Evolutionary conservation across 2,113 vertebrate genomes (phyloP).

Genomic region (Muntiacus reevesi): DNA sequence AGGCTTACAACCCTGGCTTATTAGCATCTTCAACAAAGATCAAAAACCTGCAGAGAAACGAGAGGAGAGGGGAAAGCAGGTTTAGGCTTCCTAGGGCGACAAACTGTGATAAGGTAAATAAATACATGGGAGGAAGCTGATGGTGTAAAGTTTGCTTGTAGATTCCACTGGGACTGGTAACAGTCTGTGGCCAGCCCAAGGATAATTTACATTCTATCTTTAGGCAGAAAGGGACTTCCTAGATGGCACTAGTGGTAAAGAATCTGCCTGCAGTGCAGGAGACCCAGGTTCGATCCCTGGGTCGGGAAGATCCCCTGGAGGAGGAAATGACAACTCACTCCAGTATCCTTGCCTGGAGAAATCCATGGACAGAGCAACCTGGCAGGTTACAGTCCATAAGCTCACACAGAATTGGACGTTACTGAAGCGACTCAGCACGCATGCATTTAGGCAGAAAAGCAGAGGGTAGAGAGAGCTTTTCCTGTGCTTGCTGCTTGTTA

Average conservation of each 20-base stretch:
- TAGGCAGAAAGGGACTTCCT: background rate
- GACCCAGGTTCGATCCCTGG: fast-evolving
- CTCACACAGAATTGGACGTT: background rate
- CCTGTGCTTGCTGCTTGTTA: background rate
- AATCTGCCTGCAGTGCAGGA: background rate
- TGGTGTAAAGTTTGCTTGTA: background rate
- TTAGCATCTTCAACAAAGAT: background rate
- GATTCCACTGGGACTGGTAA: background rate
- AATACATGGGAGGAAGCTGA: background rate
- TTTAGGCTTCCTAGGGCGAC: background rate
- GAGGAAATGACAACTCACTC: background rate
- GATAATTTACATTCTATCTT: background rate
- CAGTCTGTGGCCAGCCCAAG: background rate
- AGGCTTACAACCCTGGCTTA: background rate
- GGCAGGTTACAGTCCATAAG: background rate
- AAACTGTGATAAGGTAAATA: background rate
- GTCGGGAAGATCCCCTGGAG: background rate
- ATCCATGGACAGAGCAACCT: background rate
- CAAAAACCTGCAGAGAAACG: background rate
- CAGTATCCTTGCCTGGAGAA: background rate
- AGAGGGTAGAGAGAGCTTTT: background rate
- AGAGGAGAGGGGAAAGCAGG: background rate
- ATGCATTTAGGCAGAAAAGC: background rate
- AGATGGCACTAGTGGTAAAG: background rate
- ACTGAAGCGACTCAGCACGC: background rate